Evolutionary conservation across 2,797 vertebrate genomes (phyloP), one percentile per base, ranked within the genome.

Genomic region (Hozukius guyotensis): DNA sequence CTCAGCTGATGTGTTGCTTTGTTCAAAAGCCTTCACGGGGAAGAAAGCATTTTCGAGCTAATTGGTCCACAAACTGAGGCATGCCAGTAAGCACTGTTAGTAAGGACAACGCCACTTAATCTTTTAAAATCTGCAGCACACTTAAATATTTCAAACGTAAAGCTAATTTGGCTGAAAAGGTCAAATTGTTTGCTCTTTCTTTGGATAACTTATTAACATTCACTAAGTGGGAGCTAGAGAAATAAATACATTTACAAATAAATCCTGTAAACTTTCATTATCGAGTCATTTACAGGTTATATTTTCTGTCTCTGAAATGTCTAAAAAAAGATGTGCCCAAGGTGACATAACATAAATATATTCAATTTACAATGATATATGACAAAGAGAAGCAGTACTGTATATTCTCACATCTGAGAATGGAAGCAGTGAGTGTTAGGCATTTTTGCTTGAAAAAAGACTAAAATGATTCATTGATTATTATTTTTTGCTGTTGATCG

Each of bases 1-100:
- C 73, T 89, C 77, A 72, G 81, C 69, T 83, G 77, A 84, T 68
- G 61, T 38, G 34, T 3, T 72, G 78, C 81, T 74, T 29, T 76
- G 31, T 42, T 46, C 25, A 42, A 66, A 42, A 73, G 84, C 62
- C 27, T 67, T 78, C 49, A 60, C 8, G 0, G 22, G 32, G 65
- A 75, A 62, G 61, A 24, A 82, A 68, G 62, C 57, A 64, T 76
- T 80, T 74, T 68, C 73, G 4, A 49, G 57, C 59, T 81, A 76
- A 83, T 77, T 87, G 80, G 75, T 74, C 62, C 14, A 67, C 71
- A 67, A 67, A 69, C 78, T 8, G 57, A 62, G 57, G 55, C 67
- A 64, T 61, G 67, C 62, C 46, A 27, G 49, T 69, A 73, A 85
- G 64, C 59, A 72, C 25, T 3, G 63, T 25, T 13, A 42, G 6